Evolutionary conservation across 2,113 vertebrate genomes (phyloP), one percentile per base, ranked within the genome.

Genomic region (Dasyurus viverrinus): DNA sequence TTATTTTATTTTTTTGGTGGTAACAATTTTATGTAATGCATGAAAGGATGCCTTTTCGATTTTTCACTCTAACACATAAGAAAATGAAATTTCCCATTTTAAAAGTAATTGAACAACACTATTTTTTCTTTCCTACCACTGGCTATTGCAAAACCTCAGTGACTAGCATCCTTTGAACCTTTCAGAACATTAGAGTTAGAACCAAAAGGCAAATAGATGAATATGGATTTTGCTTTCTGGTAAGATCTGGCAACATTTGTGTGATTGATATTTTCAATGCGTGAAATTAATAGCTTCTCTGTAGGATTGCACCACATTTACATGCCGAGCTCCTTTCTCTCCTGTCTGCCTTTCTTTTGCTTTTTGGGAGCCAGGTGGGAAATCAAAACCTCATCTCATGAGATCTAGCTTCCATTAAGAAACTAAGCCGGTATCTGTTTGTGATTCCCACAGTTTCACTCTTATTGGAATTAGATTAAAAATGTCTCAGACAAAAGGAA

Each of bases 341-440:
- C 12, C 26, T 26, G 22, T 52, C 60, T 95, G 11, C 93, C 93
- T 93, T 94, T 46, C 50, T 95, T 55, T 97, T 95, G 93, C 48
- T 98, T 52, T 96, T 52, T 54, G 8, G 90, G 46, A 97, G 0
- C 42, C 92, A 95, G 84, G 42, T 97, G 91, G 76, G 96, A 98
- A 98, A 98, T 96, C 0, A 98, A 97, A 98, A 93, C n/a, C 54
- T 97, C 90, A 92, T 95, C 30, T 95, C 84, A 91, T 90, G 94
- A 95, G 90, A 94, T 97, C 46, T 95, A 22, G 52, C 76, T 23
- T 54, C 76, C 50, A 42, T 96, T 92, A 93, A 97, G 95, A 84
- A 90, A 22, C 26, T 84, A 57, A 92, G 8, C 8, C 16, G 0
- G 0, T 93, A 46, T 93, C 48, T 97, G 68, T 94, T 93, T 94